Conservation (phyloP, 2,113 vertebrate species). For the Oryzias javanicus region DNA sequence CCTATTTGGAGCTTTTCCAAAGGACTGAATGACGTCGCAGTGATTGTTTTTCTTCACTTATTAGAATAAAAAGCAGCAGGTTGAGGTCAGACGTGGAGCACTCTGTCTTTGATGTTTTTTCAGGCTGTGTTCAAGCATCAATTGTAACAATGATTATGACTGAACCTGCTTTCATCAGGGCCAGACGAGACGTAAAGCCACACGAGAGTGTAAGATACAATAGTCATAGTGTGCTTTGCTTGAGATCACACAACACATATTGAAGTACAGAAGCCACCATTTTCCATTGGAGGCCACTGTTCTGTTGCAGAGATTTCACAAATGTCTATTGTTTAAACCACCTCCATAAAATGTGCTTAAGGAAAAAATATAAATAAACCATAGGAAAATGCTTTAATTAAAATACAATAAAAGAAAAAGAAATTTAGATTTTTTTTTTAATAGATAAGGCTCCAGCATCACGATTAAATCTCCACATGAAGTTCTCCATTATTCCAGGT, state of each 20-base stretch:
- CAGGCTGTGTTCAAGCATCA: constrained; percentile 5
- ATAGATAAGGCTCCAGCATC: too few relatives aligned
- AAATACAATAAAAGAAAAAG: too few relatives aligned
- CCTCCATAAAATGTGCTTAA: too few relatives aligned
- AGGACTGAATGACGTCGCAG: constrained; percentile 3
- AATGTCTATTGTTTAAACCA: too few relatives aligned
- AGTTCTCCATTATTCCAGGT: background rate
- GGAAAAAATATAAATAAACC: too few relatives aligned
- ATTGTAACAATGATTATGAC: constrained; percentile 37
- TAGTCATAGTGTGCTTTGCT: constrained; percentile 49
- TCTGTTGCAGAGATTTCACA: too few relatives aligned
- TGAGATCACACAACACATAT: constrained; percentile 25
- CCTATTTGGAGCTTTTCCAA: constrained; percentile 16
- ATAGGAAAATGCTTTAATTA: too few relatives aligned
- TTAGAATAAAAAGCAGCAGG: constrained; percentile 44
- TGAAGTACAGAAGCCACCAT: background rate
- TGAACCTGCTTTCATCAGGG: constrained; percentile 66
- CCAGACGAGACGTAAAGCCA: constrained; percentile 24
- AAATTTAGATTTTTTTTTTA: too few relatives aligned
- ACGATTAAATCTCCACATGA: too few relatives aligned
- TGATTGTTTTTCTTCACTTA: constrained; percentile 19
- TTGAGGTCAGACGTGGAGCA: constrained; percentile 22
- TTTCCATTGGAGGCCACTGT: constrained; percentile 1
- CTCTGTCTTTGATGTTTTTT: constrained; percentile 66
- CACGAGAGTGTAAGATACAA: constrained; percentile 46